These are phyloP conservation scores for Ispidina picta DNA, from an alignment of 2,797 vertebrate genomes.

Conservation along the genomic window DNA sequence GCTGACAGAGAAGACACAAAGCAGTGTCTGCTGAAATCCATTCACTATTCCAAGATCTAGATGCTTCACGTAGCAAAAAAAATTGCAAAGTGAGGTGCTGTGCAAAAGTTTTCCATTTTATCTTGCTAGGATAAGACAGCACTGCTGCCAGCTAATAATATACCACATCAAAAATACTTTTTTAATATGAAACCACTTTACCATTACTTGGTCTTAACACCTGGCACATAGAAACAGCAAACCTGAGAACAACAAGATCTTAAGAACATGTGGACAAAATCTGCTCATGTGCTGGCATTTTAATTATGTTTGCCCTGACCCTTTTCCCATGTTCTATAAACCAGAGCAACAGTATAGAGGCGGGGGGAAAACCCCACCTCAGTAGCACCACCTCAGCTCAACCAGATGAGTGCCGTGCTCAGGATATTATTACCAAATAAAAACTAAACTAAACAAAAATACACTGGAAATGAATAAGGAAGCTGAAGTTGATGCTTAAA, in stretches of 20 bases:
- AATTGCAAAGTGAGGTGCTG: background rate
- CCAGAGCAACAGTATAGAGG: conserved; percentile 10
- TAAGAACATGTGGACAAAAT: conserved; percentile 69
- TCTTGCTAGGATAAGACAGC: background rate
- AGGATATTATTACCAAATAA: conserved; percentile 12
- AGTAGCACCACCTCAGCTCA: conserved; percentile 34
- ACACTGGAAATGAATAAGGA: conserved; percentile 16
- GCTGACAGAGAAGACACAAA: conserved; percentile 22
- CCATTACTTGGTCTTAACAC: conserved; percentile 48
- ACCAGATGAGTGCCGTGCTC: background rate
- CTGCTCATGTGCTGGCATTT: conserved; percentile 65
- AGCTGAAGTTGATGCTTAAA: conserved; percentile 22
- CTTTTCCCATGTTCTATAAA: conserved; percentile 64
- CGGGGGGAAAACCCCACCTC: background rate
- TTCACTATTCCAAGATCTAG: background rate
- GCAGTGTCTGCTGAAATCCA: background rate
- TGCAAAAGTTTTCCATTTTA: background rate
- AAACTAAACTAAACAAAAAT: conserved; percentile 6
- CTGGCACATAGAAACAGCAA: conserved; percentile 50
- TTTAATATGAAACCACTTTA: conserved; percentile 38
- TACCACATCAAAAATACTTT: conserved; percentile 35
- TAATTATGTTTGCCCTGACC: conserved; percentile 68
- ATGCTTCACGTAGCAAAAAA: background rate
- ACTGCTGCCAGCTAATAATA: conserved; percentile 16
- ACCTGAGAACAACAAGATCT: conserved; percentile 44